Evolutionary conservation across 2,888 invertebrate genomes (phyloP), one percentile per base, ranked within the genome.

Genomic region (Mechanitis messenoides): DNA sequence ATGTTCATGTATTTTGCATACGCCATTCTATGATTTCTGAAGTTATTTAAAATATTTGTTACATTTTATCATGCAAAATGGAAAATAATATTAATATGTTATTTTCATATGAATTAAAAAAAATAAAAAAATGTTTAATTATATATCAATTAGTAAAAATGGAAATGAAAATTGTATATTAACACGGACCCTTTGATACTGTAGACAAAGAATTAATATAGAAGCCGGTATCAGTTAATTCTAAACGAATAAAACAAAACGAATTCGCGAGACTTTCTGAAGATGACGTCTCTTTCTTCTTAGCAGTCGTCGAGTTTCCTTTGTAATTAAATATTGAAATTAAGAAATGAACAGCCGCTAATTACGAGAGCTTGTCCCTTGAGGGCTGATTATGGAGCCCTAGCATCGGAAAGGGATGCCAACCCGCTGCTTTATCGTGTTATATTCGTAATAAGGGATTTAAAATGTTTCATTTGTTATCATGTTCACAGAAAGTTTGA

Each of bases 251-350:
- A 82, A 82, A 85, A 84, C 83, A 83, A 85, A 87, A 84, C 79
- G 75, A 78, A 83, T 79, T 81, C 78, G 75, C 72, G 73, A 83
- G 78, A 83, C 83, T 87, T 86, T 87, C 87, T 89, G 90, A 82
- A 76, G 83, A 85, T 90, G 90, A 90, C 90, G 90, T 90, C 85
- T 87, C 84, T 80, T 79, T 85, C 77, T 83, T 78, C 74, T 73
- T 67, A 78, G 84, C 87, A 89, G 83, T 89, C 87, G 77, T 89
- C 85, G 89, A 87, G 88, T 89, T 89, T 89, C 90, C 90, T 90
- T 90, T 88, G 90, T 91, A 91, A 91, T 91, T 91, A 91, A 91
- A 91, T 90, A 91, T 91, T 91, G 90, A 90, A 91, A 91, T 91
- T 91, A 91, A 91, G 91, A 91, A 91, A 91, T 90, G 90, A 91